These are phyloP conservation scores for Campoplex nolae DNA, from an alignment of 2,888 invertebrate species.

Conservation along the genomic window DNA sequence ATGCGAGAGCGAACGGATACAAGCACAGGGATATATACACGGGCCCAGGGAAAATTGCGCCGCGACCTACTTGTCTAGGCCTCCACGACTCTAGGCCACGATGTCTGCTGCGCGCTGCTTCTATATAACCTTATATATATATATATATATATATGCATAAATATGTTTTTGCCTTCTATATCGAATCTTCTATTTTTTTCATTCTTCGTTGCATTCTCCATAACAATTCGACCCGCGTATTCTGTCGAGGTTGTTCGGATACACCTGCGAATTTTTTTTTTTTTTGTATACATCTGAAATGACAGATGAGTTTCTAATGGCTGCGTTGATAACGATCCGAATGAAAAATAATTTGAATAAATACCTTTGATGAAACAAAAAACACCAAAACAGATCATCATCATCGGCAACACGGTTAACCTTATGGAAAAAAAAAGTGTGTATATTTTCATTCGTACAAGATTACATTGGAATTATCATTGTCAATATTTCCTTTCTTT, in stretches of 20 bases:
- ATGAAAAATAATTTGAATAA: not conserved
- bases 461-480: not conserved
- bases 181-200: slow-evolving; percentile 46
- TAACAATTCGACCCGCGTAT: slow-evolving; percentile 48
- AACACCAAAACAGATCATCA: not conserved
- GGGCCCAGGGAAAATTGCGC: slow-evolving; percentile 79
- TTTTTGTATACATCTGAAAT: too few relatives aligned
- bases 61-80: slow-evolving; percentile 84
- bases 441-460: not conserved
- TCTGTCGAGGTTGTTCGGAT: slow-evolving; percentile 33
- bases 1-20: slow-evolving; percentile 40
- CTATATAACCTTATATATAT: slow-evolving; percentile 43
- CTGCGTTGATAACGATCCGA: not conserved
- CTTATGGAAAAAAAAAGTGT: too few relatives aligned
- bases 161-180: slow-evolving; percentile 52
- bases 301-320: not conserved
- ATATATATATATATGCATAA: slow-evolving; percentile 14
- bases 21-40: slow-evolving; percentile 62
- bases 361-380: not conserved
- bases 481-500: not conserved
- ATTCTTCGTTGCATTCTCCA: slow-evolving; percentile 21
- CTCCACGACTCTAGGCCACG: slow-evolving; percentile 80
- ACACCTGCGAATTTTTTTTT: not conserved
- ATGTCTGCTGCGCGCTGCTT: slow-evolving; percentile 70
- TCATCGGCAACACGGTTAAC: too few relatives aligned